A percentile compares a stretch with the other conserved stretches of the same genome.
Evolutionary conservation across 2,797 vertebrate genomes (phyloP).

Genomic region (Brachyalestes nurse): DNA sequence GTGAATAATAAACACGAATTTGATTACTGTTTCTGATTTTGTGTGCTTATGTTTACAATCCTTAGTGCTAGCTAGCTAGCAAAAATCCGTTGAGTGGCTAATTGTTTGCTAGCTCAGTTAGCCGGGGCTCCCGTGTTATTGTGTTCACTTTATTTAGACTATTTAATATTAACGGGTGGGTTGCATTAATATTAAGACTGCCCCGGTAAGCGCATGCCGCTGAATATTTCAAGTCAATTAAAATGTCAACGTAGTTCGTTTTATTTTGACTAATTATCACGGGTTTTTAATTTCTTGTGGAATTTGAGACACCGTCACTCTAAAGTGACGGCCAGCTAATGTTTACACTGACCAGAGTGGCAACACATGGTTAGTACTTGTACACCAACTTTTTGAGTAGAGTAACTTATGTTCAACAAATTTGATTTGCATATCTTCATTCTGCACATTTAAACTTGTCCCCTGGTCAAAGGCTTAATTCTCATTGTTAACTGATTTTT

Average conservation of each 20-base stretch:
- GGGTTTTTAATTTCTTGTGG: neutral
- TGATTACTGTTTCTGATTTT: neutral
- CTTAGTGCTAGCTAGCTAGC: neutral
- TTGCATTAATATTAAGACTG: neutral
- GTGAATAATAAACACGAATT: neutral
- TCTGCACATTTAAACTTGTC: neutral
- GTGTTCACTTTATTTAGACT: conserved; percentile 2
- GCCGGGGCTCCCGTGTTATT: neutral
- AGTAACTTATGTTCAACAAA: neutral
- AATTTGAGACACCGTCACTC: neutral
- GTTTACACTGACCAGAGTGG: conserved; percentile 20
- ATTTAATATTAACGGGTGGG: neutral
- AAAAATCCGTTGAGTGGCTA: conserved; percentile 9
- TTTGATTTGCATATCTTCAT: neutral
- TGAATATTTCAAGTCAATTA: neutral
- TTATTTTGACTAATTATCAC: neutral
- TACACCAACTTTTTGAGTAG: neutral
- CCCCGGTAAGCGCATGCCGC: neutral
- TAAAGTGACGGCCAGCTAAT: neutral
- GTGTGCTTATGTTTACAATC: neutral
- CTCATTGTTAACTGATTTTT: neutral
- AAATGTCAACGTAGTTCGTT: neutral
- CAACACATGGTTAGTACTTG: neutral
- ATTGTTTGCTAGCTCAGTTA: conserved; percentile 3
- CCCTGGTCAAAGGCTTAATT: neutral